Evolutionary conservation across 2,797 vertebrate genomes (phyloP), one percentile per base, ranked within the genome.

Genomic region (Spheniscus humboldti): DNA sequence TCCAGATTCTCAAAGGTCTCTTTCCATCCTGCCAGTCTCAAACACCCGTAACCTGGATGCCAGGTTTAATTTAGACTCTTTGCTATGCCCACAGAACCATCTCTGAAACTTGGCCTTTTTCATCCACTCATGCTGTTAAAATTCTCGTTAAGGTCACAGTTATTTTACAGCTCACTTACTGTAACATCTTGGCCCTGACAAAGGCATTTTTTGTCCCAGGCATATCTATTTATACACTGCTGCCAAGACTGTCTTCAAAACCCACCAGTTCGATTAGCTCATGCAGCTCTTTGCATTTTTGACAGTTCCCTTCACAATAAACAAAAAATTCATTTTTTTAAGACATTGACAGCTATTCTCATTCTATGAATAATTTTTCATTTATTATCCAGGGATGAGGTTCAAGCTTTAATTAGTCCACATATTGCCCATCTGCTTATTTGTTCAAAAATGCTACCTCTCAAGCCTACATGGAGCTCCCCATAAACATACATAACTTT

Each of bases 101-200:
- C 52, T 78, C 92, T 84, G 71, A 79, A 96, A 76, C 25, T 68
- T 48, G 35, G 47, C 15, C 33, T 91, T 91, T 91, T 94, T 90
- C 4, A 7, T 87, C 52, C 67, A 56, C 13, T 85, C 67, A 67
- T 13, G 50, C 62, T 92, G 50, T 39, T 94, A 79, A 84, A 92
- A 63, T 74, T 93, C 52, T 95, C 71, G 60, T 94, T 93, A 95
- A 87, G 77, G 64, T 87, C 63, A 59, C 39, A 71, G 63, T 80
- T 80, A 76, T 71, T 89, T 91, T 91, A 79, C 52, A 89, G 64
- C 31, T 89, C 72, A 43, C 72, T 92, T 78, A 57, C 71, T 91
- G 20, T 41, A 87, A 91, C 63, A 71, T 60, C 74, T 89, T 89
- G 84, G 71, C 63, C 88, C 48, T 41, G 63, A 90, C 86, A 94